Evolutionary conservation across 2,797 vertebrate genomes (phyloP).

Genomic region (Falco peregrinus): DNA sequence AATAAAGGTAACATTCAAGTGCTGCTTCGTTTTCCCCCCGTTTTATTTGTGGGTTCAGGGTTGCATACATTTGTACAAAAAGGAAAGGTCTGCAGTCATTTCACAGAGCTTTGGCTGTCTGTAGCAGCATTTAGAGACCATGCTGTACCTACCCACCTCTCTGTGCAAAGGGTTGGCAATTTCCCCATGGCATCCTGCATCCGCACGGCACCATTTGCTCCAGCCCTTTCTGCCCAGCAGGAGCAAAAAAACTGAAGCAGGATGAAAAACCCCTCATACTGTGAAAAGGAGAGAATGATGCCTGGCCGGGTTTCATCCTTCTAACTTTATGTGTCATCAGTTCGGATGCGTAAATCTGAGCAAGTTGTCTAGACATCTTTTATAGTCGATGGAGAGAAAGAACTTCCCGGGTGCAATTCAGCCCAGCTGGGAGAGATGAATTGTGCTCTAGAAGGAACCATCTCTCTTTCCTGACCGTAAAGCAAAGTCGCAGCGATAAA

Average conservation of each 20-base stretch:
- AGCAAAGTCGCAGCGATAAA: background rate
- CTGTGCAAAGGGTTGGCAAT: background rate
- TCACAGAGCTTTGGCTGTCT: background rate
- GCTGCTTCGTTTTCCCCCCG: background rate
- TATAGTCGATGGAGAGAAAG: background rate
- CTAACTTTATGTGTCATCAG: constrained; percentile 3
- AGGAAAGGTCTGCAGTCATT: background rate
- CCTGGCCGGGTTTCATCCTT: background rate
- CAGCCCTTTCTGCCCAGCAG: background rate
- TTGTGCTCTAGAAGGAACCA: constrained; percentile 13
- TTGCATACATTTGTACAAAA: background rate
- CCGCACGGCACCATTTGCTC: accelerated
- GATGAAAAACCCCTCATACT: background rate
- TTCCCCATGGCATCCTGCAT: background rate
- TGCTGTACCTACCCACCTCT: background rate
- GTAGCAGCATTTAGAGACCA: background rate
- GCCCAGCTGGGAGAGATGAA: constrained; percentile 51
- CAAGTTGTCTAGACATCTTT: background rate
- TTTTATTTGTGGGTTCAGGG: background rate
- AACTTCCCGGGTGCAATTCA: constrained; percentile 4
- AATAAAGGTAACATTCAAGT: background rate
- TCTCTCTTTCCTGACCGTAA: background rate
- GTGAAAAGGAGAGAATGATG: background rate
- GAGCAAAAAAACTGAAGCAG: background rate
- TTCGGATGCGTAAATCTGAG: background rate